These are phyloP conservation scores for Calidris pugnax DNA, from an alignment of 2,113 vertebrate species.

Conservation along the genomic window DNA sequence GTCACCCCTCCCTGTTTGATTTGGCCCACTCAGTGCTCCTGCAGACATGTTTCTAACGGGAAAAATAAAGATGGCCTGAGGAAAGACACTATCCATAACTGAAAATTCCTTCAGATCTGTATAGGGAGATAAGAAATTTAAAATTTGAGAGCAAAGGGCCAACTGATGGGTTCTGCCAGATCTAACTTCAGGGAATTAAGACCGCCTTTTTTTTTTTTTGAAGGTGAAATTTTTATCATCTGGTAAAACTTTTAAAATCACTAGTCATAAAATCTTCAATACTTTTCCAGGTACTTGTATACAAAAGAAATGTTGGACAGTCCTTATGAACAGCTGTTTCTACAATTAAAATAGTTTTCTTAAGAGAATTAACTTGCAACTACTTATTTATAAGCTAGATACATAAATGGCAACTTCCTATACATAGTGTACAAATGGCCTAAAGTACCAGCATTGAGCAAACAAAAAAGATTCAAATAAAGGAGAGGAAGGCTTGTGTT, in stretches of 20 bases:
- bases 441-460: background rate
- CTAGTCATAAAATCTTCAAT: background rate
- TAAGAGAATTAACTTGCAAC: background rate
- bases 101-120: background rate
- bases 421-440: background rate
- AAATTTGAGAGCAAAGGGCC: background rate
- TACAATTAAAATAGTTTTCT: background rate
- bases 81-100: background rate
- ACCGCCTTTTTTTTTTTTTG: background rate
- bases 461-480: slow-evolving; percentile 7
- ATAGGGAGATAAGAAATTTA: background rate
- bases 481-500: background rate
- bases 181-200: background rate
- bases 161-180: background rate
- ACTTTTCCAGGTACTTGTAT: background rate
- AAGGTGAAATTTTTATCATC: background rate
- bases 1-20: background rate
- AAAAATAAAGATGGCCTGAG: background rate
- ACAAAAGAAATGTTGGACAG: background rate
- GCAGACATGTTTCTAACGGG: background rate
- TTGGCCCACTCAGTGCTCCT: background rate
- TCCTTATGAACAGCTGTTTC: background rate
- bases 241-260: background rate
- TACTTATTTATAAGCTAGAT: slow-evolving; percentile 19
- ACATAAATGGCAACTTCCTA: background rate